phyloP scores from a whole-genome alignment of 2,888 invertebrate species.

The Portevinia maculata region DNA sequence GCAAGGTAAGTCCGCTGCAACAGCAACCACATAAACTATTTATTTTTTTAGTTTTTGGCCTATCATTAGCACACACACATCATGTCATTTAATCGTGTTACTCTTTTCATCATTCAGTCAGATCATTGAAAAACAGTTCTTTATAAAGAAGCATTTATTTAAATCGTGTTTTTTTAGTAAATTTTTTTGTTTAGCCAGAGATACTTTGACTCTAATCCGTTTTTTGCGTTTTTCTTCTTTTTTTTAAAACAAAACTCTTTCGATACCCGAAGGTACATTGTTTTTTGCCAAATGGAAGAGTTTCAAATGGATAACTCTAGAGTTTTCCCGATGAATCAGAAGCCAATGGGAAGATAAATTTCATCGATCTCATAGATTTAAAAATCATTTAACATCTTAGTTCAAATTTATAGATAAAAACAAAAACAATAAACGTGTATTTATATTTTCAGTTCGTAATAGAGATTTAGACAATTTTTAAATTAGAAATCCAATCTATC shows the following conservation, averaged over 20 bases:
- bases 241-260: slow-evolving; percentile 45
- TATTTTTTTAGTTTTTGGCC: slow-evolving; percentile 54
- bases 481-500: slow-evolving; percentile 50
- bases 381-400: slow-evolving; percentile 34
- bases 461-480: slow-evolving; percentile 35
- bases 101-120: slow-evolving; percentile 43
- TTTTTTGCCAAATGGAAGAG: slow-evolving; percentile 93
- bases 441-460: slow-evolving; percentile 43
- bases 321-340: slow-evolving; percentile 82
- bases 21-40: neutral
- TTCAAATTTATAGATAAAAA: slow-evolving; percentile 46
- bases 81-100: slow-evolving; percentile 65
- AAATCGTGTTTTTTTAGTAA: slow-evolving; percentile 6
- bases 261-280: slow-evolving; percentile 86
- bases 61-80: slow-evolving; percentile 74
- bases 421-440: slow-evolving; percentile 8
- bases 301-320: slow-evolving; percentile 90
- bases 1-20: slow-evolving; percentile 88
- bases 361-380: slow-evolving; percentile 45
- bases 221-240: slow-evolving; percentile 42
- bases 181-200: slow-evolving; percentile 13
- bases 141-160: slow-evolving; percentile 22
- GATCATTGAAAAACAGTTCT: slow-evolving; percentile 20
- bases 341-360: slow-evolving; percentile 78
- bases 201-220: slow-evolving; percentile 61